phyloP scores from a whole-genome alignment of 2,113 vertebrate genomes.

The Phyllostomus hastatus region DNA sequence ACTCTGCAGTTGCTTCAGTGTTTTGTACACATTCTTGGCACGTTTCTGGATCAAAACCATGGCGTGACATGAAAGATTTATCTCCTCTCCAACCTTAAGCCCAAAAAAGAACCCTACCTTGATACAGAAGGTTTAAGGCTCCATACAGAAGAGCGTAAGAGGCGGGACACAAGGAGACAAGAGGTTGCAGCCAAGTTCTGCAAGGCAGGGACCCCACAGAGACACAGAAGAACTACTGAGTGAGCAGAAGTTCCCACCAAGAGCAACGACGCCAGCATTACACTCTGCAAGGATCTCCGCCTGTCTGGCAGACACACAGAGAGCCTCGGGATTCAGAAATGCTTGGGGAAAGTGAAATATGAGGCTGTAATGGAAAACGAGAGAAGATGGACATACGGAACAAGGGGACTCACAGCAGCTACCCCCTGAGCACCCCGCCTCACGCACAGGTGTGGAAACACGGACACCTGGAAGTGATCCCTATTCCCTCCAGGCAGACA shows the following conservation, averaged over 20 bases:
- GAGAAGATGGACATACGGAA: neutral
- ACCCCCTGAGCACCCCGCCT: neutral
- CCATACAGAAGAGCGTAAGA: neutral
- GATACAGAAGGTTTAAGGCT: neutral
- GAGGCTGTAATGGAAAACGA: neutral
- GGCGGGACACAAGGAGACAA: neutral
- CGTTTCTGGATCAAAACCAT: neutral
- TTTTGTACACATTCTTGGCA: neutral
- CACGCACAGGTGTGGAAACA: neutral
- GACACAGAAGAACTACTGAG: neutral
- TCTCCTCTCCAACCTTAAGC: neutral
- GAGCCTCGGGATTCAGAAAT: neutral
- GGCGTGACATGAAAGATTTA: neutral
- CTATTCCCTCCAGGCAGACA: neutral
- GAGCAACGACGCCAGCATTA: rapidly evolving
- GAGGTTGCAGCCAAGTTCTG: neutral
- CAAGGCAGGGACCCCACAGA: neutral
- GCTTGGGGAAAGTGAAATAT: neutral
- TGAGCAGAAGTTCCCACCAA: neutral
- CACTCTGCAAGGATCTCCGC: neutral
- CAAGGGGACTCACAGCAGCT: neutral
- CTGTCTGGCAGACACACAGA: neutral
- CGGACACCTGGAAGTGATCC: neutral
- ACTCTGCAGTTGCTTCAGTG: neutral
- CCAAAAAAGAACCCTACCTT: neutral